Evolutionary conservation across 2,113 vertebrate species (phyloP).

Genomic region (Oreochromis tanganicae): DNA sequence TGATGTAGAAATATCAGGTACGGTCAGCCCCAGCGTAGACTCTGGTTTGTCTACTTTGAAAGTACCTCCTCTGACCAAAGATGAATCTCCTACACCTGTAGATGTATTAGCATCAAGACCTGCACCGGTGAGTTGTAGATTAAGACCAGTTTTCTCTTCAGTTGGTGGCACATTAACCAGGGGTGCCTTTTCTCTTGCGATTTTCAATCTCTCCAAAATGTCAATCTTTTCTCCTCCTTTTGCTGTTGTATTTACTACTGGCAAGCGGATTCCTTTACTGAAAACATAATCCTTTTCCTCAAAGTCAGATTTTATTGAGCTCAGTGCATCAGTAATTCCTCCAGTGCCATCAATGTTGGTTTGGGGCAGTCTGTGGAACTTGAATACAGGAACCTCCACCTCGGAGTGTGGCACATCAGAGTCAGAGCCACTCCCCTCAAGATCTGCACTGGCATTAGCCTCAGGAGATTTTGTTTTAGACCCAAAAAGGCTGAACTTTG

Average conservation of each 20-base stretch:
- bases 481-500: constrained; percentile 29
- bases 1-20: constrained; percentile 1
- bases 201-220: constrained; percentile 63
- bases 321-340: not conserved
- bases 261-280: constrained; percentile 50
- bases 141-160: not conserved
- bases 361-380: constrained; percentile 54
- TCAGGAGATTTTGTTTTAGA: constrained; percentile 8
- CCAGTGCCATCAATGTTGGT: not conserved
- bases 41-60: constrained; percentile 62
- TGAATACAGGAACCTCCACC: constrained; percentile 57
- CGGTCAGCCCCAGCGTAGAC: not conserved
- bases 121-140: not conserved
- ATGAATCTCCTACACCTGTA: not conserved
- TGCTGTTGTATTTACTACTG: constrained; percentile 13
- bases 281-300: constrained; percentile 40
- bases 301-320: constrained; percentile 2
- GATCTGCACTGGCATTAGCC: not conserved
- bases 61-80: constrained; percentile 52
- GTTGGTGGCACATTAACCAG: not conserved
- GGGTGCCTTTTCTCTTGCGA: constrained; percentile 27
- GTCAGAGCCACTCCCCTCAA: constrained; percentile 4
- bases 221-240: constrained; percentile 36
- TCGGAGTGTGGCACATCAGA: not conserved
- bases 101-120: not conserved